Conservation (phyloP, 2,113 vertebrate genomes). For the Campylorhamphus procurvoides region DNA sequence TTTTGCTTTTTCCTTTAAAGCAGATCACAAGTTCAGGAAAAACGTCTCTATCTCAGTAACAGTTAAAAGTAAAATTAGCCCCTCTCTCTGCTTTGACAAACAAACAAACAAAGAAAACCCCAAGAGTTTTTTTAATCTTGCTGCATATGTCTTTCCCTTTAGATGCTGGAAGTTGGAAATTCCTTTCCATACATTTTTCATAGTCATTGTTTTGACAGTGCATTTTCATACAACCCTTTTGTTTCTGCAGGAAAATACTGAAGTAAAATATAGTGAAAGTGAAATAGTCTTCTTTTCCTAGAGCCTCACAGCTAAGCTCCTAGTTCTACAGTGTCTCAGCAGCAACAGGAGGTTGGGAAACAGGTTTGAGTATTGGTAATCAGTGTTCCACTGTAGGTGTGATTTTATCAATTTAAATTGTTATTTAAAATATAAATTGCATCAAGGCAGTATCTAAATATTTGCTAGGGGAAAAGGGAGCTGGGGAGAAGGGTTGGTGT, state of each 20-base stretch:
- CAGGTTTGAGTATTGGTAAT: background rate
- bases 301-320: background rate
- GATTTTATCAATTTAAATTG: background rate
- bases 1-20: background rate
- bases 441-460: background rate
- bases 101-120: background rate
- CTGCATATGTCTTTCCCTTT: background rate
- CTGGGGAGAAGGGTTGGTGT: background rate
- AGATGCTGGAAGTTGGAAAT: background rate
- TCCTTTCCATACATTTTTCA: background rate
- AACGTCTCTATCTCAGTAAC: background rate
- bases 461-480: background rate
- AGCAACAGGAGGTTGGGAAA: slow-evolving; percentile 19
- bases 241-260: background rate
- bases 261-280: background rate
- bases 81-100: background rate
- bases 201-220: background rate
- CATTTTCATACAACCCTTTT: background rate
- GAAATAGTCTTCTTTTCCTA: background rate
- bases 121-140: background rate
- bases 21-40: background rate
- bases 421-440: background rate
- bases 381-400: background rate
- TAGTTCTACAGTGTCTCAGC: background rate
- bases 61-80: background rate